These are phyloP conservation scores for Arctopsyche grandis DNA, from an alignment of 1,140 invertebrate species.

Conservation along the genomic window DNA sequence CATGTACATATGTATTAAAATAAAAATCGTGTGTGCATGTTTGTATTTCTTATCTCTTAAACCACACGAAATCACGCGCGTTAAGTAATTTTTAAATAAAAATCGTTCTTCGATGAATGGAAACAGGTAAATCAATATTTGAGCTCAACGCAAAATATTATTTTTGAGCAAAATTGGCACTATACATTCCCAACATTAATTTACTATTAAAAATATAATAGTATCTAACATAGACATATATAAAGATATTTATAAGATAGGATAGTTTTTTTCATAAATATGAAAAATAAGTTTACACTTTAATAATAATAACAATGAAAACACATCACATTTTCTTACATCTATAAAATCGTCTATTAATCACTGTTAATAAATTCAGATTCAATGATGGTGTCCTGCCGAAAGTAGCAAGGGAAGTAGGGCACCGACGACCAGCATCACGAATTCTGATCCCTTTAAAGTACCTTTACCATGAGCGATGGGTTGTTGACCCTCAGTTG, in stretches of 20 bases:
- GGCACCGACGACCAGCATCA: slow-evolving; percentile 85
- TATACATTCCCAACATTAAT: neutral
- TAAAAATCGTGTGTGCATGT: too few species aligned
- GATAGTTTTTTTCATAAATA: neutral
- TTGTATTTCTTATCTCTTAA: too few species aligned
- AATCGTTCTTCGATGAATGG: neutral
- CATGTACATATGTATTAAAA: too few species aligned
- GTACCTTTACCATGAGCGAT: slow-evolving; percentile 60
- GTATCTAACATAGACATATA: neutral
- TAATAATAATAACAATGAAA: neutral
- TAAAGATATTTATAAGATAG: neutral
- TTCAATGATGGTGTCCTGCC: slow-evolving; percentile 91
- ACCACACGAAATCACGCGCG: too few species aligned
- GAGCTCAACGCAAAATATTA: neutral
- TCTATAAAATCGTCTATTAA: neutral
- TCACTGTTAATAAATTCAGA: neutral
- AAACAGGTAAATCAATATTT: neutral
- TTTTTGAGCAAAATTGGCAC: neutral
- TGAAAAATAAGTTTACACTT: slow-evolving; percentile 1
- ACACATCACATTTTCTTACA: slow-evolving; percentile 6
- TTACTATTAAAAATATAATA: neutral
- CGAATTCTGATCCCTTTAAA: slow-evolving; percentile 81
- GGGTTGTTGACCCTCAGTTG: slow-evolving; percentile 56
- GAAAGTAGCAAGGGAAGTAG: slow-evolving; percentile 88
- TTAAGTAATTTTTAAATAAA: neutral